Conservation (phyloP, 1,140 invertebrate species). For the Nasonia giraulti region DNA sequence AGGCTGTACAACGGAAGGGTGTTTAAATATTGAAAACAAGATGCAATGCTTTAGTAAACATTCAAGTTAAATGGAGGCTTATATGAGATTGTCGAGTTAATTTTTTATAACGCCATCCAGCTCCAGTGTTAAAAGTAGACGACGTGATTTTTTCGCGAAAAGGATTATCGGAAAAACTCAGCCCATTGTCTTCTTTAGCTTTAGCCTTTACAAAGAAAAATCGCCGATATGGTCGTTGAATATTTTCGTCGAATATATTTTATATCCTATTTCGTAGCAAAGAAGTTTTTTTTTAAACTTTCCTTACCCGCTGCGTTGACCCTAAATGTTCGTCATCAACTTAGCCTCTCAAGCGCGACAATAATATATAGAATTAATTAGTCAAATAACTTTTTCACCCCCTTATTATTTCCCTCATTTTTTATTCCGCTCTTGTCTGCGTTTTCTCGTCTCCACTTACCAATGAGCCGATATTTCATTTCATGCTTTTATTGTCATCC, state of each 20-base stretch:
- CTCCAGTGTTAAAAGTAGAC: not conserved
- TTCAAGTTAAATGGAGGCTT: not conserved
- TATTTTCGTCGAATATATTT: not conserved
- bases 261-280: not conserved
- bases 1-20: not conserved
- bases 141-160: not conserved
- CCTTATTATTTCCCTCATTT: constrained; percentile 1
- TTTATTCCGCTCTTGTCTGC: not conserved
- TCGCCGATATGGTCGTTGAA: not conserved
- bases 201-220: not conserved
- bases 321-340: not conserved
- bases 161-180: not conserved
- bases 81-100: not conserved
- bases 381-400: constrained; percentile 17
- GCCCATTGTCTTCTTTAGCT: not conserved
- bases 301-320: not conserved
- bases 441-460: constrained; percentile 10
- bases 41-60: too few species aligned
- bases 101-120: not conserved
- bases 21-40: not conserved
- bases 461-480: constrained; percentile 15
- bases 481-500: constrained; percentile 19
- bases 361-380: constrained; percentile 22
- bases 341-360: not conserved
- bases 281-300: not conserved